Conservation (phyloP, 2,113 vertebrate species). For the Furnarius figulus region DNA sequence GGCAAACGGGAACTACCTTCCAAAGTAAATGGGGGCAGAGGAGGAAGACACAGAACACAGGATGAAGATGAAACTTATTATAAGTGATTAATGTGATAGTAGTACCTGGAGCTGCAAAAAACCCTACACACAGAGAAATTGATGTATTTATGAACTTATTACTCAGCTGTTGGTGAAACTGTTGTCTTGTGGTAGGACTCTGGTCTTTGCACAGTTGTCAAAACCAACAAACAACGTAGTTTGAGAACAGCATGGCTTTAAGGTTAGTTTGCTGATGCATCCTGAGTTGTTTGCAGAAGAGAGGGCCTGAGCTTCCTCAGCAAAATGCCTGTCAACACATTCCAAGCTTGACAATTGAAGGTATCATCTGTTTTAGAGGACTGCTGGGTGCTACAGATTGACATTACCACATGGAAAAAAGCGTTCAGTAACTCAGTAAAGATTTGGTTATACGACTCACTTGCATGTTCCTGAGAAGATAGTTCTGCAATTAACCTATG, state of each 20-base stretch:
- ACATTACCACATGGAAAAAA: not conserved
- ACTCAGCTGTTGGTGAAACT: not conserved
- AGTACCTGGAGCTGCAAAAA: not conserved
- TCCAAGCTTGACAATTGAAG: not conserved
- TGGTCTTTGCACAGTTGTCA: not conserved
- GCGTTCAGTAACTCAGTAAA: not conserved
- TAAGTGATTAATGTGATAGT: not conserved
- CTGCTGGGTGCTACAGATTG: not conserved
- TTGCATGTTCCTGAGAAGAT: not conserved
- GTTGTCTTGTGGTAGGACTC: not conserved
- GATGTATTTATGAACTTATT: not conserved
- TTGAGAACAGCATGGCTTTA: not conserved
- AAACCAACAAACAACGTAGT: not conserved
- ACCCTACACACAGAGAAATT: not conserved
- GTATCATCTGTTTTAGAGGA: not conserved
- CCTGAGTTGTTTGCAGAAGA: not conserved
- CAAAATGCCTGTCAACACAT: not conserved
- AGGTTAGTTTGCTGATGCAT: not conserved
- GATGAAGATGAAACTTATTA: not conserved
- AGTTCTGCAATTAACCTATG: not conserved
- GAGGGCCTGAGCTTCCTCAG: not conserved
- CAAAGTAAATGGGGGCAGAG: not conserved
- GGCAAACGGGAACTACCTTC: not conserved
- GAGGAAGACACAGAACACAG: not conserved
- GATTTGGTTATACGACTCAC: not conserved